These are phyloP conservation scores for Okapia johnstoni DNA, from an alignment of 2,113 vertebrate species.

Conservation along the genomic window DNA sequence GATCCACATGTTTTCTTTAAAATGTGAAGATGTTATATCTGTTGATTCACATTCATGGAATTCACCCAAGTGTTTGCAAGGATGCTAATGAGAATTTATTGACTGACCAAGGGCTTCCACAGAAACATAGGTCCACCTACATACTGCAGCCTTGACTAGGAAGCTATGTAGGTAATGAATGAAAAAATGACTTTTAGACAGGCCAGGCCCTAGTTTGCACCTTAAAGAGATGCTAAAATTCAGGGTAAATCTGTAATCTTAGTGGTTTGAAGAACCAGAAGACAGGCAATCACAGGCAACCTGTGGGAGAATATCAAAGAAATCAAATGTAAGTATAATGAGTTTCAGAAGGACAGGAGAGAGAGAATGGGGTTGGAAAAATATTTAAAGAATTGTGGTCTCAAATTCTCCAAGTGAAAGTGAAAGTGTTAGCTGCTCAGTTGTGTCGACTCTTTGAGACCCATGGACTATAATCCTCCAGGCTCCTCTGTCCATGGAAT, in stretches of 20 bases:
- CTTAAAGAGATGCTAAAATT: neutral
- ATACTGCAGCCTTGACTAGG: neutral
- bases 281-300: neutral
- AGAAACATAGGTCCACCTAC: neutral
- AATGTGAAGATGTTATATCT: neutral
- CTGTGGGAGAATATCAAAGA: neutral
- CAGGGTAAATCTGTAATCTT: neutral
- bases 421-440: neutral
- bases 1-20: neutral
- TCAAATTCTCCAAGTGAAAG: neutral
- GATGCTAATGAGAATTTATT: neutral
- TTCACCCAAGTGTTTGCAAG: neutral
- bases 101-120: neutral
- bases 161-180: neutral
- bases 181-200: neutral
- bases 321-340: neutral
- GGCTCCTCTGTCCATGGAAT: neutral
- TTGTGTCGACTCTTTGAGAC: accelerated
- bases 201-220: neutral
- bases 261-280: neutral
- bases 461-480: neutral
- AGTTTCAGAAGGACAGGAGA: neutral
- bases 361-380: neutral
- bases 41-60: neutral
- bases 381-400: neutral